Conservation (phyloP, 2,888 invertebrate species). For the Lasioglossum calceatum region DNA sequence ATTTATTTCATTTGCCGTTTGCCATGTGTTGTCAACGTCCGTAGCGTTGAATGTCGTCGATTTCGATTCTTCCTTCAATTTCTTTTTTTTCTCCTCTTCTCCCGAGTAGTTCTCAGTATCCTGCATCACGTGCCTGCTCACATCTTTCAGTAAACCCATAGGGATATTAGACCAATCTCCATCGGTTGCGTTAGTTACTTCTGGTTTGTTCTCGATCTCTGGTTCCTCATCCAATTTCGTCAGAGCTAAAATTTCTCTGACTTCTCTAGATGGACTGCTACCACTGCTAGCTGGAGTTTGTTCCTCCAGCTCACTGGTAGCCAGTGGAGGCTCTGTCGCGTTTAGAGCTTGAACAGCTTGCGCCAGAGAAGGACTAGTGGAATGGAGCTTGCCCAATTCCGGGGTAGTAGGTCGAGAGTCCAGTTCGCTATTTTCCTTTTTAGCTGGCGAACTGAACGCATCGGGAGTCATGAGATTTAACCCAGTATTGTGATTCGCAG, state of each 20-base stretch:
- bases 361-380: slow-evolving; percentile 78
- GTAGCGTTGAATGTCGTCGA: slow-evolving; percentile 30
- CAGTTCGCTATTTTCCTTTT: slow-evolving; percentile 83
- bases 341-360: slow-evolving; percentile 80
- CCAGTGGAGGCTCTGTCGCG: slow-evolving; percentile 77
- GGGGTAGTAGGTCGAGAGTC: slow-evolving; percentile 80
- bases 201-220: slow-evolving; percentile 73
- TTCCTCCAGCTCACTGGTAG: slow-evolving; percentile 78
- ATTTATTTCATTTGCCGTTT: slow-evolving; percentile 67
- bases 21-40: slow-evolving; percentile 69
- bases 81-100: slow-evolving; percentile 67
- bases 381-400: slow-evolving; percentile 77
- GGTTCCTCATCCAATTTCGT: slow-evolving; percentile 84
- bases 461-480: slow-evolving; percentile 95
- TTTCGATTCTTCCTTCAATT: slow-evolving; percentile 59
- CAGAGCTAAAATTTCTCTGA: slow-evolving; percentile 93
- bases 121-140: slow-evolving; percentile 72
- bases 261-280: slow-evolving; percentile 95
- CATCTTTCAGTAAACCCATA: slow-evolving; percentile 82
- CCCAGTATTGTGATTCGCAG: slow-evolving; percentile 82
- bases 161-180: slow-evolving; percentile 84
- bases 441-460: slow-evolving; percentile 90
- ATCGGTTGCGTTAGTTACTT: slow-evolving; percentile 67
- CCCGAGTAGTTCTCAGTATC: slow-evolving; percentile 67
- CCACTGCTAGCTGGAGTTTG: slow-evolving; percentile 89